Percentiles rank a stretch among this genome's conserved stretches.
Evolutionary conservation across 2,888 invertebrate genomes (phyloP).

Genomic region (Laspeyria flexula): DNA sequence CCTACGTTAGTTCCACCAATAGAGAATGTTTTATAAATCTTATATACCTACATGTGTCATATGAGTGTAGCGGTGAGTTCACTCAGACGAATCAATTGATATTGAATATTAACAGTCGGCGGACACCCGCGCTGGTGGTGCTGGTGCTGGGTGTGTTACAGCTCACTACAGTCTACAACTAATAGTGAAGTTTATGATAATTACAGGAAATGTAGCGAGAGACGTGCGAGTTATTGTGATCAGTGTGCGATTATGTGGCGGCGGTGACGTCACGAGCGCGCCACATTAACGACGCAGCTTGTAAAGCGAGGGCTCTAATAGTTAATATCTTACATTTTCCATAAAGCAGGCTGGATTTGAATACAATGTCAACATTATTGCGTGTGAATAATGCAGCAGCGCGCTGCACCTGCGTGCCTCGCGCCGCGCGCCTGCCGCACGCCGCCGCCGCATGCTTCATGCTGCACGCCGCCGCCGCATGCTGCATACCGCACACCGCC

Average conservation of each 20-base stretch:
- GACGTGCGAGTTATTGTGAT: slow-evolving; percentile 7
- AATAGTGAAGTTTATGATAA: slow-evolving; percentile 6
- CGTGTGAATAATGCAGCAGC: slow-evolving; percentile 41
- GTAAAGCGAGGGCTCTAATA: slow-evolving; percentile 8
- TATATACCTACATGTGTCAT: background rate
- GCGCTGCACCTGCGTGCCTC: slow-evolving; percentile 23
- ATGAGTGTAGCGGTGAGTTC: background rate
- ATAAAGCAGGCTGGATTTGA: slow-evolving; percentile 42
- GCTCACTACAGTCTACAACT: background rate
- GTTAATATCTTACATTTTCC: slow-evolving; percentile 33
- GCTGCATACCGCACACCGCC: no score
- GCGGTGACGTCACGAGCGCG: background rate
- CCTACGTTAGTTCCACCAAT: background rate
- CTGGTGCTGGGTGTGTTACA: no score
- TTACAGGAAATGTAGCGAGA: slow-evolving; percentile 8
- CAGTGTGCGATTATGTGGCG: slow-evolving; percentile 4
- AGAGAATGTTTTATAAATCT: background rate
- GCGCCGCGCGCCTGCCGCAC: no score
- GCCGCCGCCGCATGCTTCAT: no score
- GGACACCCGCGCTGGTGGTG: slow-evolving; percentile 1
- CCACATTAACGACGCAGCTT: background rate
- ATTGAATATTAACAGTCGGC: slow-evolving; percentile 8
- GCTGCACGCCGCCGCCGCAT: no score
- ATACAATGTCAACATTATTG: slow-evolving; percentile 46
- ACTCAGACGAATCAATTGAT: background rate